Conservation (phyloP, 2,797 vertebrate species). For the Gymnodraco acuticeps region DNA sequence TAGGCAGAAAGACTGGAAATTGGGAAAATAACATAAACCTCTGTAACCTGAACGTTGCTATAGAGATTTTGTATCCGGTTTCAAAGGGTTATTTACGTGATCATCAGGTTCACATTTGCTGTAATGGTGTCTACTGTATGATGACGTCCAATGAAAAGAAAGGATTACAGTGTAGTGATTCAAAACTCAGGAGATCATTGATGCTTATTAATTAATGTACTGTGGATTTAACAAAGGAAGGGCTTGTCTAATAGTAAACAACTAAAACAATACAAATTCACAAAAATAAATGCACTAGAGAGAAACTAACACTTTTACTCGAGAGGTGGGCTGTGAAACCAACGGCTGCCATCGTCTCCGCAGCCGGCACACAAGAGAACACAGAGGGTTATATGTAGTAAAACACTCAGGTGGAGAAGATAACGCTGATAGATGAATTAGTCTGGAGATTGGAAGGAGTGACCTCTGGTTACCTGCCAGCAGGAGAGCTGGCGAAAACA, state of each 20-base stretch:
- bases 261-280: conserved; percentile 6
- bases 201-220: conserved; percentile 38
- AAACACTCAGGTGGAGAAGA: conserved; percentile 37
- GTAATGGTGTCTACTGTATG: not conserved
- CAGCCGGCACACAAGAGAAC: conserved; percentile 33
- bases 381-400: conserved; percentile 21
- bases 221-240: conserved; percentile 14
- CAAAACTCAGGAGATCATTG: conserved; percentile 1
- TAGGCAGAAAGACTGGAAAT: no score
- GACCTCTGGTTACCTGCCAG: conserved; percentile 39
- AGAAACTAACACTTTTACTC: conserved; percentile 34
- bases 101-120: conserved; percentile 4
- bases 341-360: conserved; percentile 43
- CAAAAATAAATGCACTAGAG: conserved; percentile 31
- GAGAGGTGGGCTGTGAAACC: conserved; percentile 34
- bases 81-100: conserved; percentile 1
- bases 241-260: conserved; percentile 33
- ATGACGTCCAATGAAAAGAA: conserved; percentile 3
- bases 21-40: no score
- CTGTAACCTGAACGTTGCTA: no score
- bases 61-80: not conserved
- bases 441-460: conserved; percentile 5
- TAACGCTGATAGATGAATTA: conserved; percentile 43
- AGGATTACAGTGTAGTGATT: not conserved
- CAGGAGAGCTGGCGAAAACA: not conserved